Evolutionary conservation across 2,113 vertebrate genomes (phyloP).

Genomic region (Chloroceryle aenea): DNA sequence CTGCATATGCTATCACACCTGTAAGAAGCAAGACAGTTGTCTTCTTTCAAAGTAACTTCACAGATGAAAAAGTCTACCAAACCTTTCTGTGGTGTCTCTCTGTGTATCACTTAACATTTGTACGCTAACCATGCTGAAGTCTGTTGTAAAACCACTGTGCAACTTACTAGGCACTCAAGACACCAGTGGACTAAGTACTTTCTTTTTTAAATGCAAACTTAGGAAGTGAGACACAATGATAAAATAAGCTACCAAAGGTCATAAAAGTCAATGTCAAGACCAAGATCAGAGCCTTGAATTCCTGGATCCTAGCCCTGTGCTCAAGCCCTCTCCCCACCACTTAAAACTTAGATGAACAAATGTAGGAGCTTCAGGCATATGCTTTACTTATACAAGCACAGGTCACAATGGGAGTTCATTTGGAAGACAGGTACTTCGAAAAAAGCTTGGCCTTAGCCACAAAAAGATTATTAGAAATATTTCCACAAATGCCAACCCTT

Average conservation of each 20-base stretch:
- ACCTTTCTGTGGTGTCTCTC: not conserved
- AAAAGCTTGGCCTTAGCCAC: not conserved
- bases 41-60: not conserved
- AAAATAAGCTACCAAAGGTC: slow-evolving; percentile 39
- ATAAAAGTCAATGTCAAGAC: slow-evolving; percentile 47
- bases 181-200: not conserved
- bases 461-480: not conserved
- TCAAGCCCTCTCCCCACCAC: not conserved
- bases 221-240: not conserved
- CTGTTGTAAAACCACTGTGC: not conserved
- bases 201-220: slow-evolving; percentile 13
- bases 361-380: not conserved
- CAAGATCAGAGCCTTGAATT: slow-evolving; percentile 4
- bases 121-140: not conserved
- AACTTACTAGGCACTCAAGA: slow-evolving; percentile 18
- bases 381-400: not conserved
- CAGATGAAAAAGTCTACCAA: not conserved
- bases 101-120: not conserved
- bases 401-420: not conserved
- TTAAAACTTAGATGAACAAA: not conserved
- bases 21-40: not conserved
- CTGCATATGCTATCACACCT: not conserved
- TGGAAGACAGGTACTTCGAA: not conserved
- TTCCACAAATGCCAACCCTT: not conserved
- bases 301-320: not conserved